Evolutionary conservation across 2,888 invertebrate species (phyloP).

Genomic region (Cybosia mesomella): DNA sequence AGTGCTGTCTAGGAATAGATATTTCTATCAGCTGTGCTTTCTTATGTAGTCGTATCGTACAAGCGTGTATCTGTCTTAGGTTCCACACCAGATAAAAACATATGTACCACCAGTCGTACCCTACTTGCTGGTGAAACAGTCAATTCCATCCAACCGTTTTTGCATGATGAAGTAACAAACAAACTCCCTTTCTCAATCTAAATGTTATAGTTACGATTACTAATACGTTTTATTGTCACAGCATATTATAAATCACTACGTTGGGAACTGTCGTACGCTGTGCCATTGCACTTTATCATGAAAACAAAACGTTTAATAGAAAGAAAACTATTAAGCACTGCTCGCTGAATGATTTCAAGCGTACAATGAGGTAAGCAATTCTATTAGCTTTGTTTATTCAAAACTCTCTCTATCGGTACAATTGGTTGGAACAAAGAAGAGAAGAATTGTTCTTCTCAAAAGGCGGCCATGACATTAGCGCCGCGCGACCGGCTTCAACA

Average conservation of each 20-base stretch:
- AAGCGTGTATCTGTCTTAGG: too few species aligned
- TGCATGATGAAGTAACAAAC: not conserved
- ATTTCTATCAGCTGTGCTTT: too few species aligned
- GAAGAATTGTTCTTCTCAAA: constrained; percentile 26
- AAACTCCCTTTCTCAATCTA: too few species aligned
- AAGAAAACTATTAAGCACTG: constrained; percentile 21
- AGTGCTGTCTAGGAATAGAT: too few species aligned
- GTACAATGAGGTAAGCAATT: constrained; percentile 42
- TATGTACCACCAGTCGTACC: too few species aligned
- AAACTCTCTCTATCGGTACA: constrained; percentile 36
- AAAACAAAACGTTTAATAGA: constrained; percentile 22
- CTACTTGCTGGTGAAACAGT: too few species aligned
- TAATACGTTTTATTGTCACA: too few species aligned
- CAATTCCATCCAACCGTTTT: not conserved
- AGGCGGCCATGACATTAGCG: constrained; percentile 33
- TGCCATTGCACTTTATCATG: constrained; percentile 11
- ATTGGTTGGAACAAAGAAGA: constrained; percentile 44
- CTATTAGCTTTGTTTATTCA: constrained; percentile 47
- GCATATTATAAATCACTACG: not conserved
- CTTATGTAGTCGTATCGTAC: too few species aligned
- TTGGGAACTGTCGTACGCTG: not conserved
- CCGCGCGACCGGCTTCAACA: constrained; percentile 29
- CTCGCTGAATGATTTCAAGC: constrained; percentile 32
- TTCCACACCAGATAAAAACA: too few species aligned
- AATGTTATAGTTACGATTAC: too few species aligned